These are phyloP conservation scores for Andrena hattorfiana DNA, from an alignment of 2,888 invertebrate species.

Conservation along the genomic window DNA sequence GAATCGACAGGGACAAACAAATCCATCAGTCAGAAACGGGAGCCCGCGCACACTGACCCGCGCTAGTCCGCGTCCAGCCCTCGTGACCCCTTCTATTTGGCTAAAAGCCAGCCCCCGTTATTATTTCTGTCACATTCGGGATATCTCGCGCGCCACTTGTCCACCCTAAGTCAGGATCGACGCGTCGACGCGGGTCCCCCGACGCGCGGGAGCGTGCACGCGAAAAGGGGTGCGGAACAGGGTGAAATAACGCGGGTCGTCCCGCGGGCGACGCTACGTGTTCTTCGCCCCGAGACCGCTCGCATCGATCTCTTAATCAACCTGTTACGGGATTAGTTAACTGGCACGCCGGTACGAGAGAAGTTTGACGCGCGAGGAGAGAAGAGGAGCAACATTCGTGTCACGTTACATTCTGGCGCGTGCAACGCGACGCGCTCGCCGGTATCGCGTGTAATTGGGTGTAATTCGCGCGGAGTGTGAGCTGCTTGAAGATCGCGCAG, in stretches of 20 bases:
- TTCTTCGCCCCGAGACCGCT: neutral
- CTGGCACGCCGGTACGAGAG: neutral
- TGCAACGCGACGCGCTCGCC: neutral
- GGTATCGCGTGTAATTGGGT: slow-evolving; percentile 9
- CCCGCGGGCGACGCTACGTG: neutral
- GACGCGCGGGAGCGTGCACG: neutral
- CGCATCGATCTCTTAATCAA: slow-evolving; percentile 1
- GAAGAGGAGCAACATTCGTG: neutral
- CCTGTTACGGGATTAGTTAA: slow-evolving; percentile 20
- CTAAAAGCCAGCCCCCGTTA: slow-evolving; percentile 78
- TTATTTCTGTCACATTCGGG: slow-evolving; percentile 74
- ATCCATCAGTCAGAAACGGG: slow-evolving; percentile 74
- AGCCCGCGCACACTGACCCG: slow-evolving; percentile 28
- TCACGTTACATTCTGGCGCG: neutral
- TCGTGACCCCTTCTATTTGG: slow-evolving; percentile 70
- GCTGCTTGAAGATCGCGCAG: neutral
- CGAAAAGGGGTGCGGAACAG: neutral
- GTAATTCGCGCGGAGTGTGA: slow-evolving; percentile 12
- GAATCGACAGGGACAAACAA: slow-evolving; percentile 76
- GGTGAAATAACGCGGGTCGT: neutral
- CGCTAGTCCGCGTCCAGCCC: neutral
- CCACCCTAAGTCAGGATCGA: neutral
- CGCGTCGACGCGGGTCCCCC: neutral
- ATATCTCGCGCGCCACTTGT: slow-evolving; percentile 61
- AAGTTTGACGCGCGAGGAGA: neutral